phyloP scores from a whole-genome alignment of 2,113 vertebrate species.

The Dasyurus viverrinus region DNA sequence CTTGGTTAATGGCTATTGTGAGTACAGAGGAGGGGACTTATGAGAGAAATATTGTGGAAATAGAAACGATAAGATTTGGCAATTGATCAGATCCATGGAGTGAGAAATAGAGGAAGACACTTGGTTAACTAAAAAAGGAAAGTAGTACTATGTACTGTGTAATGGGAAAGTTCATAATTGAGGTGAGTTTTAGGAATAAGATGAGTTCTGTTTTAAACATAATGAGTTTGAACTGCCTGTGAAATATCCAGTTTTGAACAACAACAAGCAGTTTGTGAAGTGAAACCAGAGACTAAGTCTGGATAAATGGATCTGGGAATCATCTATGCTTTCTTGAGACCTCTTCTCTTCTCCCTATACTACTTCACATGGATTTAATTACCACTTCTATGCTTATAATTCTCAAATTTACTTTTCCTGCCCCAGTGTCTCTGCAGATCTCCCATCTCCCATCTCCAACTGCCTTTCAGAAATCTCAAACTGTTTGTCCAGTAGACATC shows the following conservation, averaged over 20 bases:
- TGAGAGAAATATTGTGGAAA: neutral
- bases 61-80: neutral
- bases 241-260: neutral
- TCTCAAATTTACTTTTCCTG: neutral
- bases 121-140: neutral
- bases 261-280: neutral
- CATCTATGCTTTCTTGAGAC: neutral
- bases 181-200: neutral
- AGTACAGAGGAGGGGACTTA: neutral
- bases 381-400: neutral
- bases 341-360: neutral
- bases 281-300: neutral
- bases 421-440: neutral
- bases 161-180: neutral
- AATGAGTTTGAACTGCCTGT: neutral
- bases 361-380: neutral
- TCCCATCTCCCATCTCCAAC: neutral
- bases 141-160: neutral
- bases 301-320: neutral
- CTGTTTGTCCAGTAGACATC: neutral
- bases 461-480: neutral
- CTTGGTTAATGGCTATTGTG: neutral
- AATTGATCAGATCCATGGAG: neutral
- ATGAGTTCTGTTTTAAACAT: neutral
- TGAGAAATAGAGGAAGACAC: neutral